Evolutionary conservation across 64 coral and sea anemone species (phyloP).

Genomic region (Pocillopora verrucosa): DNA sequence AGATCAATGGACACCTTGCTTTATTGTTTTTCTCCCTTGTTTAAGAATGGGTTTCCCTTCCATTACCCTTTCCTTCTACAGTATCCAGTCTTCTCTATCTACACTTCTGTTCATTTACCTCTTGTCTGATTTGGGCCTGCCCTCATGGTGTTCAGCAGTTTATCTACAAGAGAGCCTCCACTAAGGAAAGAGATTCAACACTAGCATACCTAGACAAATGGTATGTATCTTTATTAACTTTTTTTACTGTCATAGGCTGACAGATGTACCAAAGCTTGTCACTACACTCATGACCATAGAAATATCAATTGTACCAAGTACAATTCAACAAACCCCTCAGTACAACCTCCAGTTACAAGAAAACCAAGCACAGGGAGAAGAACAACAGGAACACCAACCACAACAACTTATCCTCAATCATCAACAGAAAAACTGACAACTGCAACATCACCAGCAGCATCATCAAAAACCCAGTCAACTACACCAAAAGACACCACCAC

Average conservation of each 20-base stretch:
- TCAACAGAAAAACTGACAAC: neutral
- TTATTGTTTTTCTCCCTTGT: too few relatives aligned
- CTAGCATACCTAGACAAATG: neutral
- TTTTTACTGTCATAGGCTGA: constrained; percentile 48
- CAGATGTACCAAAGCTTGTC: constrained; percentile 38
- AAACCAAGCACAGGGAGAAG: neutral
- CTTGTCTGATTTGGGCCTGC: too few relatives aligned
- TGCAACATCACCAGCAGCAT: neutral
- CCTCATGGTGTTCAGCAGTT: too few relatives aligned
- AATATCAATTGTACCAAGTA: constrained; percentile 11
- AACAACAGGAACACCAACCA: neutral
- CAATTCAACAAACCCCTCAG: neutral
- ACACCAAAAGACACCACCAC: neutral
- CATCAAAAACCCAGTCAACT: neutral
- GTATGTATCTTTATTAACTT: neutral
- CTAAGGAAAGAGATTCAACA: too few relatives aligned
- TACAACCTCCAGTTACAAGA: neutral
- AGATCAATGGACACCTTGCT: too few relatives aligned
- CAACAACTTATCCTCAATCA: neutral
- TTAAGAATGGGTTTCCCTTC: too few relatives aligned
- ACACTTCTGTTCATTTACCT: too few relatives aligned
- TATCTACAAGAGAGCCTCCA: too few relatives aligned
- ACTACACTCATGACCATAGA: constrained; percentile 58
- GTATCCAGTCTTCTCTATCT: too few relatives aligned
- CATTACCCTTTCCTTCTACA: too few relatives aligned